These are phyloP conservation scores for Oscheius sp. DNA, from an alignment of 2,888 invertebrate genomes.

Conservation along the genomic window DNA sequence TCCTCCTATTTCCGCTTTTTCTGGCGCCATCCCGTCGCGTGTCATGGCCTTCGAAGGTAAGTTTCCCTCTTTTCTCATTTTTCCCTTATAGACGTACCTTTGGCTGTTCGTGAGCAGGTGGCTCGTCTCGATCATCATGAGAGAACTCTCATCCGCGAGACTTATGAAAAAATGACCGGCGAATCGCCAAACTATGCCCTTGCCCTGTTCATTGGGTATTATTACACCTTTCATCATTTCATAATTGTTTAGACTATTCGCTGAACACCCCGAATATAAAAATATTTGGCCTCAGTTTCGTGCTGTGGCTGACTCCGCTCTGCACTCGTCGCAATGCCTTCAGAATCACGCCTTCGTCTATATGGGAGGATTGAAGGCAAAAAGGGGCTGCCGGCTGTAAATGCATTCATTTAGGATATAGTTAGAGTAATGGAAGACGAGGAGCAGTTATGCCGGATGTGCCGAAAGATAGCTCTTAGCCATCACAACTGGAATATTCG, in stretches of 20 bases:
- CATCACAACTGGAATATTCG: slow-evolving; percentile 62
- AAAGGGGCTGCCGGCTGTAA: slow-evolving; percentile 41
- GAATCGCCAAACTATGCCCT: slow-evolving; percentile 18
- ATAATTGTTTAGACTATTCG: slow-evolving; percentile 54
- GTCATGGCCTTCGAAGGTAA: slow-evolving; percentile 23
- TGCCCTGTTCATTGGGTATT: slow-evolving; percentile 24
- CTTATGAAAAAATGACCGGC: slow-evolving; percentile 17
- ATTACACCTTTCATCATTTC: background rate
- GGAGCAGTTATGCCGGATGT: slow-evolving; percentile 43
- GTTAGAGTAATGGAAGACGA: slow-evolving; percentile 54
- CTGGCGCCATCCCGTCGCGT: background rate
- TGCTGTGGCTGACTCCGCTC: slow-evolving; percentile 58
- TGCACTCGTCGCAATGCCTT: slow-evolving; percentile 59
- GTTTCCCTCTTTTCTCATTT: background rate
- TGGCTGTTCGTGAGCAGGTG: slow-evolving; percentile 1
- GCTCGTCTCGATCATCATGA: background rate
- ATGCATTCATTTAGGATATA: slow-evolving; percentile 45
- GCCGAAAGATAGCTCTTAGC: slow-evolving; percentile 53
- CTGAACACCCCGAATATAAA: slow-evolving; percentile 65
- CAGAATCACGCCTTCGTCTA: slow-evolving; percentile 63
- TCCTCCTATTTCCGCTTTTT: slow-evolving; percentile 1
- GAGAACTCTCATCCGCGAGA: slow-evolving; percentile 6
- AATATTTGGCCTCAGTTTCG: slow-evolving; percentile 67
- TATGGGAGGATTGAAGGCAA: slow-evolving; percentile 58
- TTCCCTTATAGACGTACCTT: background rate